Base-by-base conservation (phyloP, 2,113 vertebrate genomes). In the Damaliscus lunatus region DNA sequence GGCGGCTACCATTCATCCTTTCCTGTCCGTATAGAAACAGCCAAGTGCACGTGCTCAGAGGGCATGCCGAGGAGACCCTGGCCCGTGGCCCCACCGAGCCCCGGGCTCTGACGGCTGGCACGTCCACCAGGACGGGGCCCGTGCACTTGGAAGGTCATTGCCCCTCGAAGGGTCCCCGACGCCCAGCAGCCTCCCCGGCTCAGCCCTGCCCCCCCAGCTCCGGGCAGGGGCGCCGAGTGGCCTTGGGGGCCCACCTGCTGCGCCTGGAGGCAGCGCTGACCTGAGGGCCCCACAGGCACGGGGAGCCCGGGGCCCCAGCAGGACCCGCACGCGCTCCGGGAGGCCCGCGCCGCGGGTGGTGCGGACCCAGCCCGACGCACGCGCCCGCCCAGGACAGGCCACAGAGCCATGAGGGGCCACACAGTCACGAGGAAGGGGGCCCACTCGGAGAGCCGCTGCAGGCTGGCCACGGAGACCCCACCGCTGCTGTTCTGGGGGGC, bases 381-480 rank as follows among this genome's bases (percentile, higher is more conserved):
- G 7, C 17, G 8, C 96, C 98, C 99, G 99, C 99, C 99, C 94
- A 99, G 43, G 91, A 98, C 99, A 5, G 98, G 92, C 31, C 98
- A 50, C 78, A 97, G 96, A 46, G 99, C 98, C 97, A 99, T 98
- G 19, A 99, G 60, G 27, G 99, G 95, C 99, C 99, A 99, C 29
- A 99, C 13, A 0, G 96, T 48, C 27, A 99, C 27, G 6, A 99
- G 50, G 94, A 98, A 99, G 1, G 98, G 99, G 0, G 29, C 10
- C 57, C 95, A 64, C 80, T 99, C 94, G 0, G 99, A 98, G 1
- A 98, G 89, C 99, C 99, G 99, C n/a, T 97, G 89, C n/a, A 99
- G 98, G 25, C 83, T 97, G 85, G 99, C 97, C 29, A 99, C 93
- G 6, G 97, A 87, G 81, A 98, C 94, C 50, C 97, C 91, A 0